phyloP scores from a whole-genome alignment of 2,113 vertebrate species.

The Dendrocopos noguchii region DNA sequence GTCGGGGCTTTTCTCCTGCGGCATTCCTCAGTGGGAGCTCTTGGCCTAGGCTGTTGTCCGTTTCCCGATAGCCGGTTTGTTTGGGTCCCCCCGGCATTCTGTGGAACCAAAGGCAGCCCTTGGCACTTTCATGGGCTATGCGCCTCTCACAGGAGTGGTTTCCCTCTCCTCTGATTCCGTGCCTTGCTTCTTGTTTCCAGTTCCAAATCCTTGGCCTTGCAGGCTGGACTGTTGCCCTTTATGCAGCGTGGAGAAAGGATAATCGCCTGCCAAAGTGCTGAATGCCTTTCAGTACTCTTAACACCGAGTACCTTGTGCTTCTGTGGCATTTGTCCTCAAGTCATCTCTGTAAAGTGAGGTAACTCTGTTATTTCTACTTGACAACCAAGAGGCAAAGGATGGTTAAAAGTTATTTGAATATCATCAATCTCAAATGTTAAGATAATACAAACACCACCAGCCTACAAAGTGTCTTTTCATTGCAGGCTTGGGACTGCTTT shows the following conservation, averaged over 20 bases:
- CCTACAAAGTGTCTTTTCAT: not conserved
- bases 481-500: not conserved
- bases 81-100: rapidly evolving
- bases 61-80: too few relatives aligned
- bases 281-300: not conserved
- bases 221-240: rapidly evolving
- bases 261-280: not conserved
- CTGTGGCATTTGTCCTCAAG: not conserved
- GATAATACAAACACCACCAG: not conserved
- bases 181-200: too few relatives aligned
- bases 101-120: rapidly evolving
- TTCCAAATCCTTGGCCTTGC: not conserved
- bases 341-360: not conserved
- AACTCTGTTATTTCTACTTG: not conserved
- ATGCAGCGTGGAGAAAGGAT: rapidly evolving
- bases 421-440: not conserved
- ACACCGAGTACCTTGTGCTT: not conserved
- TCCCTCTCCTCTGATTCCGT: rapidly evolving
- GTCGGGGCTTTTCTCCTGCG: rapidly evolving
- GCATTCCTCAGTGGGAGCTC: too few relatives aligned
- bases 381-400: not conserved
- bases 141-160: rapidly evolving
- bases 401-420: not conserved
- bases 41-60: too few relatives aligned
- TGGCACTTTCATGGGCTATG: rapidly evolving